Evolutionary conservation across 2,797 vertebrate genomes (phyloP), one percentile per base, ranked within the genome.

Genomic region (Anisognathus igniventris): DNA sequence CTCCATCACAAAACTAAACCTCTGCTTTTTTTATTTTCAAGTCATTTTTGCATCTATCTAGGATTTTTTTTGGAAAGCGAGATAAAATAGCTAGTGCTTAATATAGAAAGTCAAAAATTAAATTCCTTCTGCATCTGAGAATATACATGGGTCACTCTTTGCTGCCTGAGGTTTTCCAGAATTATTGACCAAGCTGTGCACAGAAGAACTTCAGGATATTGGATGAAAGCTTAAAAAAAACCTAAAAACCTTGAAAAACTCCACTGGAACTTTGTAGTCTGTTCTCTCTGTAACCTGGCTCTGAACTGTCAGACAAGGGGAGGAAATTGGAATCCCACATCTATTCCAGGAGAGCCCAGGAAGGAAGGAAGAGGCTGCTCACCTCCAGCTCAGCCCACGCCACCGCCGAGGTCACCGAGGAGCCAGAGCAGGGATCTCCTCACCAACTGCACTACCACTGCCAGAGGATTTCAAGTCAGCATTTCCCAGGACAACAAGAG

Each of bases 141-240:
- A 94, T 67, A 94, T 75, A 92, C 91, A 92, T 0, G 77, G 92
- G 62, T 88, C 78, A 78, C 87, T 90, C 92, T 82, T 79, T 88
- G 92, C 88, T 95, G 88, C 86, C 73, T 88, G 78, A 96, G 78
- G 73, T 91, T 96, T 96, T 84, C 91, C 96, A 95, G 93, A 93
- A 86, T 76, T 91, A 87, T n/a, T 93, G 96, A 93, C 93, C 91
- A 97, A 96, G 94, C 88, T 81, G 88, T 96, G 92, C 79, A 90
- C 75, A 79, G 61, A 90, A 94, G 60, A 92, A 93, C 89, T 72
- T 60, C 51, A 60, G 66, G 80, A 73, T 81, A 94, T 6, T 57
- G 40, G 71, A 94, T 88, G 92, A 76, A 94, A 81, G 47, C 42
- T 78, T 6, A 21, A 80, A 78, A 61, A 65, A 2, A 1, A 2